Base-by-base conservation (phyloP, 2,797 vertebrate genomes). In the Chromis chromis region DNA sequence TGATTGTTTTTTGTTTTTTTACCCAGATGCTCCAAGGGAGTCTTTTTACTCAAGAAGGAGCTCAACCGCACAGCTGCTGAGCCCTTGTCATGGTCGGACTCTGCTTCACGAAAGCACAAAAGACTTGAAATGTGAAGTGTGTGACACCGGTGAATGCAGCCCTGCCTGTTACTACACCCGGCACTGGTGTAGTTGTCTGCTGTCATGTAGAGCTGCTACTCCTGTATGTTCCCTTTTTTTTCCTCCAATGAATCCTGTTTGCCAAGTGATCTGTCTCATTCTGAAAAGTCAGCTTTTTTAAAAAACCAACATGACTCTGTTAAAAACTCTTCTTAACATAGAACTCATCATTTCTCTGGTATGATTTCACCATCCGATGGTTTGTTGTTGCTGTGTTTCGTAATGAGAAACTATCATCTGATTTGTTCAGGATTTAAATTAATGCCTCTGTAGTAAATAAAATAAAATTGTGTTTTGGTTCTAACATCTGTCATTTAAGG, bases 401-500 rank as follows among this genome's bases (percentile, higher is more conserved):
- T 65, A n/a, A 64, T 62, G 46, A 75, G 80, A 82, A 50, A 70
- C n/a, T 67, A 10, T 57, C 50, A 58, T 75, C 64, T 79, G 50
- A 28, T 49, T 57, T 75, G 70, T 50, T 50, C 28, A 75, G 64
- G 85, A 83, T 89, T 89, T 86, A 90, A 91, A 88, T 87, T 61
- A 92, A 87, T 81, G 78, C 89, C 90, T 92, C 81, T 64, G 76
- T 60, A 74, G 65, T 81, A 74, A 77, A 74, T 64, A 70, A 81
- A 81, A 57, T 55, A 72, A 73, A 36, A 6, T 31, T 1, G 31
- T 31, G 31, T 31, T 8, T 7, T 1, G 31, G 31, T 31, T 31
- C 31, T 31, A 8, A 31, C 31, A 31, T 7, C 8, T 31, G 31
- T 31, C 31, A 31, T 31, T 31, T 31, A 8, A 31, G 6, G 8